A percentile compares a stretch with the other conserved stretches of the same genome.
phyloP scores from a whole-genome alignment of 2,113 vertebrate species.

The Leptosomus discolor region DNA sequence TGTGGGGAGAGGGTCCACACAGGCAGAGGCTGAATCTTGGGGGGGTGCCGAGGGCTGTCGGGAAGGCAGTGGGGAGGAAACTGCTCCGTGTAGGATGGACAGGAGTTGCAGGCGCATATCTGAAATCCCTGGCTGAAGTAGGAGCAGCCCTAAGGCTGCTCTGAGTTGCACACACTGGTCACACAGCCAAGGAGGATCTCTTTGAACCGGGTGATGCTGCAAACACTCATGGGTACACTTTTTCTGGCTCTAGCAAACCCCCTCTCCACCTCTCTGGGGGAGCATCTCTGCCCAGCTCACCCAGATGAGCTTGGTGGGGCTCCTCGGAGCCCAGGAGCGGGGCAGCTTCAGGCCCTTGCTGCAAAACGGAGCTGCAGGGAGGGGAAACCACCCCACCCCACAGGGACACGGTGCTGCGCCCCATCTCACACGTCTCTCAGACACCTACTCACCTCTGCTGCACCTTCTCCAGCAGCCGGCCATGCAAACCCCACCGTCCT shows the following conservation, averaged over 20 bases:
- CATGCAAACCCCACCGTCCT: accelerated
- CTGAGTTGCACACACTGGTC: background rate
- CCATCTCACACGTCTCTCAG: background rate
- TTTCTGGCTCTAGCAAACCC: background rate
- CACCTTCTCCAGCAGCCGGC: background rate
- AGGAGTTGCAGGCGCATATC: background rate
- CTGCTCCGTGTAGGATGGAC: background rate
- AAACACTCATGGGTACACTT: background rate
- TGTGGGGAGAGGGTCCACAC: background rate
- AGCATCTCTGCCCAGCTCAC: background rate
- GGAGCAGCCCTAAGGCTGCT: background rate
- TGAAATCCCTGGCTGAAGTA: background rate
- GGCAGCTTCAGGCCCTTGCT: background rate
- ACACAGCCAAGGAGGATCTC: background rate
- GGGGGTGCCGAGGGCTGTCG: accelerated
- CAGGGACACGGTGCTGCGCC: accelerated
- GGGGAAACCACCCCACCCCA: background rate
- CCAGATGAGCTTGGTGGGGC: too few relatives aligned
- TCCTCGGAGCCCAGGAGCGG: background rate
- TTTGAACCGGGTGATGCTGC: background rate
- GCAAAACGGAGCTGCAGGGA: background rate
- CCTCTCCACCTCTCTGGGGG: too few relatives aligned
- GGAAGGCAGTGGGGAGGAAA: background rate
- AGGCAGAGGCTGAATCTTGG: background rate
- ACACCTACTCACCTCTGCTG: background rate